Evolutionary conservation across 1,140 invertebrate species (phyloP).

Genomic region (Ceratina japonica): DNA sequence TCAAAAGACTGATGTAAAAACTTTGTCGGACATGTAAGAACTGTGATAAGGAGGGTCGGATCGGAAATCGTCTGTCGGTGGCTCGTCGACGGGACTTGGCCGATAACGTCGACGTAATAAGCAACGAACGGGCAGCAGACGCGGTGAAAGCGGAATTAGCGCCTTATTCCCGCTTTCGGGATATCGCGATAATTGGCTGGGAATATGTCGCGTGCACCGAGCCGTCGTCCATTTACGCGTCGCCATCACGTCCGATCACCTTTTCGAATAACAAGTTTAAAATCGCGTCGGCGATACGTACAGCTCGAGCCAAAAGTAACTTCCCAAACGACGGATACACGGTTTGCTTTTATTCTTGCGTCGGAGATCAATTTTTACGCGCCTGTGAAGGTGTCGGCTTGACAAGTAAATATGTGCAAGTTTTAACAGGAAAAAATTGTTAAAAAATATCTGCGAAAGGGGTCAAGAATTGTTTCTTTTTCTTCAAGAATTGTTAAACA

Average conservation of each 20-base stretch:
- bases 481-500: too few relatives aligned
- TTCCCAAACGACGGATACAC: background rate
- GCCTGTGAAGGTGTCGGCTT: too few relatives aligned
- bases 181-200: constrained; percentile 33
- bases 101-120: constrained; percentile 18
- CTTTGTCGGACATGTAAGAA: too few relatives aligned
- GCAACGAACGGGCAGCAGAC: constrained; percentile 1
- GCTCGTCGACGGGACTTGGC: background rate
- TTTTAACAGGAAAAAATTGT: too few relatives aligned
- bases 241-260: background rate
- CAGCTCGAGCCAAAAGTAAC: background rate
- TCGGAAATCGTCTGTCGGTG: background rate
- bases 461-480: too few relatives aligned
- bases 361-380: too few relatives aligned
- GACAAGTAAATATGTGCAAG: too few relatives aligned
- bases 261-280: background rate
- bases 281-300: background rate
- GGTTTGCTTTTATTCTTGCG: too few relatives aligned
- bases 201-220: background rate
- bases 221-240: too few relatives aligned
- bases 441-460: too few relatives aligned
- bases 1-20: too few relatives aligned
- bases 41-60: background rate
- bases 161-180: constrained; percentile 2
- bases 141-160: constrained; percentile 15